phyloP scores from a whole-genome alignment of 2,888 invertebrate genomes.

The Trimorus sp. region DNA sequence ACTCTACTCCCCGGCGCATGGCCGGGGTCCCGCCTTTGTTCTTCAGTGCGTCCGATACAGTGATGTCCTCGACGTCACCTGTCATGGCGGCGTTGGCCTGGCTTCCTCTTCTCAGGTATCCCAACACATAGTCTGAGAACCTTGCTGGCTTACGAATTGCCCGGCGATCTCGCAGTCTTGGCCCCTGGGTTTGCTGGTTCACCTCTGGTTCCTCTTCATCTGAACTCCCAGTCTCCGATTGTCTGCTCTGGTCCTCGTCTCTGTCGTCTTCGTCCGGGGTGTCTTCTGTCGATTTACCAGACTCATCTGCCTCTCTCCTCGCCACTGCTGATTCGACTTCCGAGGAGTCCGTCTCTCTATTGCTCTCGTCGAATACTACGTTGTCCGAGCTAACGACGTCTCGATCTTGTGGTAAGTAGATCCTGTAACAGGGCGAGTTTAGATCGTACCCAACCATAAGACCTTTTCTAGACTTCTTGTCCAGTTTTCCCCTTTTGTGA shows the following conservation, averaged over 20 bases:
- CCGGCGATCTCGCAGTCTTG: neutral
- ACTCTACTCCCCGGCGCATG: too few species aligned
- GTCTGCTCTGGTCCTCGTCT: neutral
- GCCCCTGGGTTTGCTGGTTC: neutral
- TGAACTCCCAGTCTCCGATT: neutral
- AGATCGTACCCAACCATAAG: slow-evolving; percentile 57
- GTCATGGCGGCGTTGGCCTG: slow-evolving; percentile 37
- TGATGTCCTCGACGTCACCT: slow-evolving; percentile 65
- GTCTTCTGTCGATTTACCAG: neutral
- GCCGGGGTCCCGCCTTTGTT: too few species aligned
- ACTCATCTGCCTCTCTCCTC: neutral
- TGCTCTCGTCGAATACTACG: slow-evolving; percentile 25
- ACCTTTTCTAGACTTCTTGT: neutral
- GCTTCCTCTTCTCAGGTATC: slow-evolving; percentile 1
- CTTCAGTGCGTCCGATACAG: slow-evolving; percentile 64
- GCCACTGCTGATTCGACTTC: neutral
- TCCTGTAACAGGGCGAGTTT: slow-evolving; percentile 66
- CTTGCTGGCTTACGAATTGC: slow-evolving; percentile 38
- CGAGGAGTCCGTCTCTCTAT: neutral
- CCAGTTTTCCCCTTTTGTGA: slow-evolving; percentile 15
- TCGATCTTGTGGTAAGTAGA: slow-evolving; percentile 57
- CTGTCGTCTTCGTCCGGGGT: neutral
- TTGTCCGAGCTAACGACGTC: neutral
- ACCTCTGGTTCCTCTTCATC: neutral
- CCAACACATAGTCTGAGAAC: slow-evolving; percentile 47